phyloP scores from a whole-genome alignment of 2,888 invertebrate species.

The Neelides folsomi region DNA sequence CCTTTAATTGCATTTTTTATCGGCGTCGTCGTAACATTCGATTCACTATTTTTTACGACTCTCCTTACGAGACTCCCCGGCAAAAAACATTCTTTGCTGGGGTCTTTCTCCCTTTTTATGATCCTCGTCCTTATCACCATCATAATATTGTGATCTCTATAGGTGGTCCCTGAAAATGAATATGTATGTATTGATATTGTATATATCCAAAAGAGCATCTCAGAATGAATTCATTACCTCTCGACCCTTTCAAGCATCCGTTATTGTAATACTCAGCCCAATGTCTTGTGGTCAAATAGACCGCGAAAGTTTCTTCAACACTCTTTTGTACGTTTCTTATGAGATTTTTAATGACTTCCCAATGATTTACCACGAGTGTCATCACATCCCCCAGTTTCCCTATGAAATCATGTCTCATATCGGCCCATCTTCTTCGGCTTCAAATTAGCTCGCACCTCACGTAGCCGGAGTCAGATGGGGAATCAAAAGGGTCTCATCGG shows the following conservation, averaged over 20 bases:
- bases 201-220: neutral
- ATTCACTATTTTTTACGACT: slow-evolving; percentile 30
- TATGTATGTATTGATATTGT: neutral
- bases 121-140: slow-evolving; percentile 9
- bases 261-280: neutral
- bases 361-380: no score
- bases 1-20: slow-evolving; percentile 34
- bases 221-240: neutral
- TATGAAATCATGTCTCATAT: no score
- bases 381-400: no score
- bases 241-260: neutral
- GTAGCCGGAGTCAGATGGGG: no score
- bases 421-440: no score
- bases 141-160: slow-evolving; percentile 9
- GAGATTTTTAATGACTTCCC: no score
- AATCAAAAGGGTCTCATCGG: no score
- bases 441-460: no score
- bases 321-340: no score
- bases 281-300: no score
- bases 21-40: slow-evolving; percentile 22
- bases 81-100: slow-evolving; percentile 4
- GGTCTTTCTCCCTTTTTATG: neutral
- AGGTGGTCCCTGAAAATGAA: slow-evolving; percentile 5
- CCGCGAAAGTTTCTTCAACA: no score
- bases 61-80: neutral